Evolutionary conservation across 1,140 invertebrate species (phyloP), one percentile per base, ranked within the genome.

Genomic region (Delia radicum): DNA sequence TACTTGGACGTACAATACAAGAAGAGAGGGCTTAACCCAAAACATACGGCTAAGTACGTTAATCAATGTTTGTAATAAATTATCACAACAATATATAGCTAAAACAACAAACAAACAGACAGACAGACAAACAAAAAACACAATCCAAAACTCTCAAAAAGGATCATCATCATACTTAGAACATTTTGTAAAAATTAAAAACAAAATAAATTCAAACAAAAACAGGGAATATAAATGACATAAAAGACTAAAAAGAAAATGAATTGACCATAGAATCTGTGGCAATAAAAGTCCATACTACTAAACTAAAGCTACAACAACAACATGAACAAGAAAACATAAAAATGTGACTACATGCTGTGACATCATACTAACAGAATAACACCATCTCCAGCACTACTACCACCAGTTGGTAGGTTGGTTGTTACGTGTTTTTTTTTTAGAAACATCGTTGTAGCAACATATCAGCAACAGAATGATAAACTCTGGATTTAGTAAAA

Each of bases 51-150:
- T 69, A 69, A 69, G 65, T 69, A 69, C 65, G 65, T 69, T 69
- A 69, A 69, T 69, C 65, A 69, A 69, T 69, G 65, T 69, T 69
- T 69, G 65, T 69, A 69, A 69, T 69, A 69, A 69, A 69, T 69
- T 69, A 69, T 69, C 65, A 69, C 65, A 69, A 69, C 65, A 69
- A 69, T 69, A 69, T 69, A 33, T n/a, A n/a, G n/a, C n/a, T n/a
- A n/a, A n/a, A 31, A 69, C 15, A 21, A 67, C 29, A 33, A 27
- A 63, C n/a, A n/a, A n/a, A n/a, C n/a, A n/a, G n/a, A n/a, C n/a
- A n/a, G 26, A 63, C 7, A 24, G 13, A 37, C 18, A 55, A 21
- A 55, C 29, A 69, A 69, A 24, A 33, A 69, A 69, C 65, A 69
- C 29, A 31, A 28, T 69, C 31, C 65, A 69, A 69, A 28, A 33